Evolutionary conservation across 2,888 invertebrate genomes (phyloP).

Genomic region (Caenorhabditis angaria): DNA sequence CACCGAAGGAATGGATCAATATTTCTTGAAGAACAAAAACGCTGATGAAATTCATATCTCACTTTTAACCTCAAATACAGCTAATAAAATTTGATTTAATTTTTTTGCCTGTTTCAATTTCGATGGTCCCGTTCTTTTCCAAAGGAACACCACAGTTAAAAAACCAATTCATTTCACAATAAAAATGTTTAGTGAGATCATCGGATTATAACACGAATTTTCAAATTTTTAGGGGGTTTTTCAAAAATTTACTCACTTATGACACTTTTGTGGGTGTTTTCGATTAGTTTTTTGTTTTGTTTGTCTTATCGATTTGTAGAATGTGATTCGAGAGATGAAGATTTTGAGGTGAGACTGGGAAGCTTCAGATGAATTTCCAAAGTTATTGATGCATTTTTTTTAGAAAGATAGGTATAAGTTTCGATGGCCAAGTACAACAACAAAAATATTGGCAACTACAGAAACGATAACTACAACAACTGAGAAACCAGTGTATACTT

Average conservation of each 20-base stretch:
- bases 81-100: not conserved
- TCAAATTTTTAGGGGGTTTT: no score
- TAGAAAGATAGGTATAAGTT: constrained; percentile 11
- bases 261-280: not conserved
- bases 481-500: constrained; percentile 6
- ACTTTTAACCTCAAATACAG: not conserved
- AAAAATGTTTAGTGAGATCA: no score
- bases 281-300: not conserved
- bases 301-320: not conserved
- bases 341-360: no score
- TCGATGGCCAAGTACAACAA: constrained; percentile 5
- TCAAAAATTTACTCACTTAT: not conserved
- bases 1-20: constrained; percentile 58
- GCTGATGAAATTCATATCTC: not conserved
- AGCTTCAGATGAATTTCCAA: not conserved
- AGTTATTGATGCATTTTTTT: not conserved
- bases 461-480: constrained; percentile 9
- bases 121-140: not conserved
- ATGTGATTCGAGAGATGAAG: not conserved
- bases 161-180: not conserved
- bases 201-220: no score
- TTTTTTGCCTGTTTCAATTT: no score
- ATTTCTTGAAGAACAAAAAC: constrained; percentile 33
- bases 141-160: not conserved
- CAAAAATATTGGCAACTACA: not conserved